These are phyloP conservation scores for Leptopilina myrica DNA, from an alignment of 2,888 invertebrate species.

Conservation along the genomic window DNA sequence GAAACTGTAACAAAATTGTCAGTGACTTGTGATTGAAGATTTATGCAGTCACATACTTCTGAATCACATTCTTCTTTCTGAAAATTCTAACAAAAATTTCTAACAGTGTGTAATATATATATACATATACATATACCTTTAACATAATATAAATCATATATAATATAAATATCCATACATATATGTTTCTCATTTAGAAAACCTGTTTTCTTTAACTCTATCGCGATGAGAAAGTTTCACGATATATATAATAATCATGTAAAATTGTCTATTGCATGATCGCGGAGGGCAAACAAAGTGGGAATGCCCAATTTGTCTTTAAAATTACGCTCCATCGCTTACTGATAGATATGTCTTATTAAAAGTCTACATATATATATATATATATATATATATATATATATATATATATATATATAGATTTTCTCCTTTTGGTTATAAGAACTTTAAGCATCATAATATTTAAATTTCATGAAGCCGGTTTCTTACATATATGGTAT, in stretches of 20 bases:
- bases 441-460: slow-evolving; percentile 6
- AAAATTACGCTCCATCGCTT: slow-evolving; percentile 18
- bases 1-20: no score
- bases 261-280: slow-evolving; percentile 31
- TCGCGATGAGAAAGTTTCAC: slow-evolving; percentile 48
- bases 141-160: slow-evolving; percentile 63
- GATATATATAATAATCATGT: slow-evolving; percentile 16
- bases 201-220: slow-evolving; percentile 57
- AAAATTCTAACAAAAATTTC: no score
- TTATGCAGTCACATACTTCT: no score
- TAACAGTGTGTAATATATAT: no score
- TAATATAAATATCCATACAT: slow-evolving; percentile 59
- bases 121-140: slow-evolving; percentile 58
- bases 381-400: no score
- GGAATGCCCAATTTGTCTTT: slow-evolving; percentile 33
- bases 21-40: no score
- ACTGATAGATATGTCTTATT: slow-evolving; percentile 38
- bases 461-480: slow-evolving; percentile 15
- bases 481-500: not conserved
- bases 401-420: not conserved
- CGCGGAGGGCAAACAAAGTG: not conserved
- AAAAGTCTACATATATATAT: not conserved
- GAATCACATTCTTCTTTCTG: no score
- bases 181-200: slow-evolving; percentile 58
- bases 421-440: not conserved